phyloP scores from a whole-genome alignment of 2,797 vertebrate species.

The Amblyopsis hoosieri region DNA sequence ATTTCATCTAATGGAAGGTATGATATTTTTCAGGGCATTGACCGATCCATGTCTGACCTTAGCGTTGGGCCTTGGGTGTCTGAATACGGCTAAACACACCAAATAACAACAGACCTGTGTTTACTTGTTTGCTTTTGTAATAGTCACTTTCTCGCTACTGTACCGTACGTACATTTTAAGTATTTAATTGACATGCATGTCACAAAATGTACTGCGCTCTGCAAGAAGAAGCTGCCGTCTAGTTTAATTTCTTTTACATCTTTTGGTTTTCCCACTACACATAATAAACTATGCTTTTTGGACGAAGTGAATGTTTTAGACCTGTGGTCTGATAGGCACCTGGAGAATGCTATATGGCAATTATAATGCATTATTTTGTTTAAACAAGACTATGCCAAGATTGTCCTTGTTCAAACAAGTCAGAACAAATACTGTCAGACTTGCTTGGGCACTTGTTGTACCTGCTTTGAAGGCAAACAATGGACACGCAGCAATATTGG shows the following conservation, averaged over 20 bases:
- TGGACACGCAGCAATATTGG: constrained; percentile 32
- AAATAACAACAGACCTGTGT: not conserved
- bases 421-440: constrained; percentile 55
- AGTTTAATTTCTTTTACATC: too few species aligned
- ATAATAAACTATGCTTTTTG: not conserved
- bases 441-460: constrained; percentile 23
- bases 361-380: constrained; percentile 64
- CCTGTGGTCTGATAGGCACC: not conserved
- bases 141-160: not conserved
- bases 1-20: constrained; percentile 84
- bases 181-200: too few species aligned
- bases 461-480: constrained; percentile 59
- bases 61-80: not conserved
- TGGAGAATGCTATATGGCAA: constrained; percentile 32
- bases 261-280: not conserved
- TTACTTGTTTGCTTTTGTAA: not conserved
- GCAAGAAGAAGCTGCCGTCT: too few species aligned
- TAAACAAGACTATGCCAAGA: constrained; percentile 74
- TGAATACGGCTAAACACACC: not conserved
- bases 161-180: not conserved
- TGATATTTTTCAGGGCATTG: constrained; percentile 25
- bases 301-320: constrained; percentile 8
- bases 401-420: constrained; percentile 78
- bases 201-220: too few species aligned
- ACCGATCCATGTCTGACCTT: not conserved